phyloP scores from a whole-genome alignment of 2,113 vertebrate species.

The Macquaria ambigua region DNA sequence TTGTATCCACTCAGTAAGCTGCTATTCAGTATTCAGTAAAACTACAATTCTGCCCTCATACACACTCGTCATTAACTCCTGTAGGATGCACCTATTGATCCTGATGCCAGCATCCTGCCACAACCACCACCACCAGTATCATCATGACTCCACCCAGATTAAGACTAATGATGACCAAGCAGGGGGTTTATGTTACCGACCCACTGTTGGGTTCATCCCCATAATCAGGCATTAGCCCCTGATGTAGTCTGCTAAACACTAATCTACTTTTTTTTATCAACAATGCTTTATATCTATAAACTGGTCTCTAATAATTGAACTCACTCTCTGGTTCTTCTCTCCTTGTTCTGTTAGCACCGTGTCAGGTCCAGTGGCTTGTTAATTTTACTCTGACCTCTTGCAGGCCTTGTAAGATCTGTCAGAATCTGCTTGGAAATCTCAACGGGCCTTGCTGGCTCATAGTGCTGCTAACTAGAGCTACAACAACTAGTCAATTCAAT shows the following conservation, averaged over 20 bases:
- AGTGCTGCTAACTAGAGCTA: not conserved
- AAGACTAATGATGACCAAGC: conserved; percentile 34
- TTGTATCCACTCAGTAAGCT: not conserved
- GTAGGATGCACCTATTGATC: not conserved
- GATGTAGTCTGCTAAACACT: conserved; percentile 41
- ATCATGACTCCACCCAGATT: conserved; percentile 43
- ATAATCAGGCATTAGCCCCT: conserved; percentile 53
- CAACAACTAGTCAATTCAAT: not conserved
- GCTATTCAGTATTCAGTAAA: not conserved
- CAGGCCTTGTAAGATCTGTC: not conserved
- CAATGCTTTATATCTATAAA: conserved; percentile 2
- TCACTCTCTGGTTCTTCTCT: not conserved
- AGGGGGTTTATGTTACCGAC: conserved; percentile 27
- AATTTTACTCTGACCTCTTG: not conserved
- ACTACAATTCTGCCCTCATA: not conserved
- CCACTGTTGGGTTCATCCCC: conserved; percentile 36
- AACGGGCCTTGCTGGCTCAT: not conserved
- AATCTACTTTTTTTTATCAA: conserved; percentile 35
- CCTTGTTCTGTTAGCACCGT: not conserved
- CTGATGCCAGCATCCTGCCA: not conserved
- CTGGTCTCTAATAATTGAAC: not conserved
- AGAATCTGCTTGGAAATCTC: not conserved
- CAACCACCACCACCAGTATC: not conserved
- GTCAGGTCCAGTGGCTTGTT: not conserved
- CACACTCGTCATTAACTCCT: not conserved